phyloP scores from a whole-genome alignment of 2,113 vertebrate genomes.

The Microcebus tavaratra region DNA sequence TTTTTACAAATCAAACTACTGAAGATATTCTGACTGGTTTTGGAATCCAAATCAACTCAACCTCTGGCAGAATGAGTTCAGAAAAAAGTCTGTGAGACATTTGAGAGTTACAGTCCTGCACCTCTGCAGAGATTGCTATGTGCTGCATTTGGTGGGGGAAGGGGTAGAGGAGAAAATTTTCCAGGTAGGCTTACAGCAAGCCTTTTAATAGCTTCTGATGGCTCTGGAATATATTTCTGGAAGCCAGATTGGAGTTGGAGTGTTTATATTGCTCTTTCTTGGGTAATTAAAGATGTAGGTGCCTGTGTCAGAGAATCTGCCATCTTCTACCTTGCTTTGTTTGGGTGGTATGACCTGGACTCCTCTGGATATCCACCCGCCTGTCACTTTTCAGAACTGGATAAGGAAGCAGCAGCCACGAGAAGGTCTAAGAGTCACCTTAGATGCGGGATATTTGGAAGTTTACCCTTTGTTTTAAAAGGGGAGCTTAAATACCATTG shows the following conservation, averaged over 20 bases:
- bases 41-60: not conserved
- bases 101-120: not conserved
- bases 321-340: not conserved
- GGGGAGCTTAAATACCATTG: not conserved
- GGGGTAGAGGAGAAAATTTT: not conserved
- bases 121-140: not conserved
- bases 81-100: not conserved
- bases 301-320: not conserved
- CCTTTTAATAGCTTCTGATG: not conserved
- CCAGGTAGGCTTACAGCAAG: not conserved
- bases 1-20: slow-evolving; percentile 6
- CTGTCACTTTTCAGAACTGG: not conserved
- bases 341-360: not conserved
- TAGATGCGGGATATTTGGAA: not conserved
- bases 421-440: not conserved
- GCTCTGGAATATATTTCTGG: not conserved
- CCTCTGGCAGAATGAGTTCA: not conserved
- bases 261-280: not conserved
- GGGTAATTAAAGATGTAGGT: not conserved
- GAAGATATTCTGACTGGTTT: not conserved
- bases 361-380: not conserved
- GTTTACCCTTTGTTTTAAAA: not conserved
- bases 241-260: not conserved
- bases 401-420: not conserved
- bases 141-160: not conserved